phyloP scores from a whole-genome alignment of 1,140 invertebrate species.

The Papilio dardanus region DNA sequence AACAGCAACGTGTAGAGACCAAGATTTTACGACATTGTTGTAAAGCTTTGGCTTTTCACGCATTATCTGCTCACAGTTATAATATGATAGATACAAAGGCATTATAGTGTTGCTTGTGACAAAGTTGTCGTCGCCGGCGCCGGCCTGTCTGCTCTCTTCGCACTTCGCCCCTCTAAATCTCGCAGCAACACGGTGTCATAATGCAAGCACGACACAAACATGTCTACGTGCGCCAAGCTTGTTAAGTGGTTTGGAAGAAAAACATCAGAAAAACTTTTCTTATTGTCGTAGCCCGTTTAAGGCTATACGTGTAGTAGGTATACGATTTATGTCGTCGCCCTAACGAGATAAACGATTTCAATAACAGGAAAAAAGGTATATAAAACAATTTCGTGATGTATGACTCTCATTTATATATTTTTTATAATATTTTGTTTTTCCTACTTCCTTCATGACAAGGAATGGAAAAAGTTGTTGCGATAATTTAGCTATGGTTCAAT shows the following conservation, averaged over 20 bases:
- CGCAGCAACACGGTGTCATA: conserved; percentile 79
- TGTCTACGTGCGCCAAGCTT: conserved; percentile 80
- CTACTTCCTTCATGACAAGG: background rate
- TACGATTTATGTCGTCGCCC: conserved; percentile 38
- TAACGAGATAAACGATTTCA: conserved; percentile 38
- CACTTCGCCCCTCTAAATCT: conserved; percentile 80
- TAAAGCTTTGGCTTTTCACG: background rate
- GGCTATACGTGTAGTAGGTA: conserved; percentile 56
- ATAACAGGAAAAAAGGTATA: conserved; percentile 35
- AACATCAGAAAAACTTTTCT: conserved; percentile 81
- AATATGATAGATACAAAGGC: conserved; percentile 11
- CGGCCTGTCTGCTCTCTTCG: conserved; percentile 73
- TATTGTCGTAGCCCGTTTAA: conserved; percentile 76
- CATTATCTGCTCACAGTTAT: conserved; percentile 7
- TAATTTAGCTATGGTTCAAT: conserved; percentile 17
- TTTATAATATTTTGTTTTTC: conserved; percentile 23
- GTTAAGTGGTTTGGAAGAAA: conserved; percentile 82
- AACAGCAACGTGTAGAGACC: background rate
- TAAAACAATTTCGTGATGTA: conserved; percentile 20
- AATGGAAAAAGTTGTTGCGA: conserved; percentile 43
- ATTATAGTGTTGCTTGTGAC: conserved; percentile 56
- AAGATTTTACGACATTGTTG: conserved; percentile 23
- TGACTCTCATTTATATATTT: conserved; percentile 14
- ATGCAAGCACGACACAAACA: conserved; percentile 81
- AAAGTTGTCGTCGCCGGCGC: conserved; percentile 67